Conservation (phyloP, 1,140 invertebrate genomes). For the Dendrolimus punctatus region DNA sequence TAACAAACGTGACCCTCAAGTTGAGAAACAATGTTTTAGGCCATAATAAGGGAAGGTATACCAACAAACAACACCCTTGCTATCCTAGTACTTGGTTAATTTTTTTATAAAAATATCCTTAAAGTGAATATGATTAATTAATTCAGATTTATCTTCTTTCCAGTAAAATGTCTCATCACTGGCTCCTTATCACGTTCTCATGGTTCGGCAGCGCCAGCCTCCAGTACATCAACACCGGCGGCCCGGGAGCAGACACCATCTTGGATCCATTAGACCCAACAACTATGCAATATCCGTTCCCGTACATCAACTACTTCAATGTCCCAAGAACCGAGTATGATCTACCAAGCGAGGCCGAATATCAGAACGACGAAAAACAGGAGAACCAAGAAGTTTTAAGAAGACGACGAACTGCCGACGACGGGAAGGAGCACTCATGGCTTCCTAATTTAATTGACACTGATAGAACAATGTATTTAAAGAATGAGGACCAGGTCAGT, state of each 20-base stretch:
- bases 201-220: constrained; percentile 50
- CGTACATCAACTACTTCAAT: constrained; percentile 38
- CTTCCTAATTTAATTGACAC: constrained; percentile 31
- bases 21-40: too few species aligned
- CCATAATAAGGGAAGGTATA: too few species aligned
- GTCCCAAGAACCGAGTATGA: constrained; percentile 22
- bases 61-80: too few species aligned
- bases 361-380: constrained; percentile 15
- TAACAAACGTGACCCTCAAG: too few species aligned
- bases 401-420: constrained; percentile 31
- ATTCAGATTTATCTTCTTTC: constrained; percentile 12
- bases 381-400: constrained; percentile 25
- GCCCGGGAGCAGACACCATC: constrained; percentile 19
- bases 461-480: constrained; percentile 32
- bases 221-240: constrained; percentile 48
- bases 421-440: constrained; percentile 25
- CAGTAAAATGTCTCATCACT: constrained; percentile 55
- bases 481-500: constrained; percentile 20
- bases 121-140: too few species aligned
- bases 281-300: constrained; percentile 27
- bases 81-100: too few species aligned
- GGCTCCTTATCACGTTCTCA: constrained; percentile 44
- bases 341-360: constrained; percentile 22
- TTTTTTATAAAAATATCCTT: too few species aligned
- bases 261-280: constrained; percentile 27